Base-by-base conservation (phyloP, 2,797 vertebrate genomes). In the Hippoglossus hippoglossus region DNA sequence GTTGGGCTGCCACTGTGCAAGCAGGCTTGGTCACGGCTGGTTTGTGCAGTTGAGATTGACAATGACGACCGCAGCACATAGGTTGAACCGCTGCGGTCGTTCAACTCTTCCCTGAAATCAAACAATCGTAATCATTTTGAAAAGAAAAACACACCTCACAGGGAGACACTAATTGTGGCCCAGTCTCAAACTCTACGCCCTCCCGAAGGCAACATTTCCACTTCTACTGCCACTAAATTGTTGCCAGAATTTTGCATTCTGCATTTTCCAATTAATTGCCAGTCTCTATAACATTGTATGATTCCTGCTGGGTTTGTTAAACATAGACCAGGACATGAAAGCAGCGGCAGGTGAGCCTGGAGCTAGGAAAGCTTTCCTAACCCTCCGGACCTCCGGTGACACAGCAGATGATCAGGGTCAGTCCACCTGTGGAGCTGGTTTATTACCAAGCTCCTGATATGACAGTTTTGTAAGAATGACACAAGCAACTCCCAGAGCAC, bases 351-450 rank as follows among this genome's bases (percentile, higher is more conserved):
- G 53, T 63, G 75, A 78, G 57, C 61, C 70, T 5, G 3, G 59
- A 7, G 18, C 50, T 19, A 25, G 24, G 73, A 64, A 39, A 21
- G 57, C 53, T 66, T 77, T 74, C 25, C 39, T 70, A 74, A 80
- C 46, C 18, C 11, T 36, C 21, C 11, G 4, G 44, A 8, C 72
- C 36, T 81, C 28, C 12, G 13, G 61, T 81, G 77, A 77, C 73
- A 31, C 6, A 58, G 63, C 7, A 53, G 41, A 59, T 55, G 50
- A 63, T 36, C n/a, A 39, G 36, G 39, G 58, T 19, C 46, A 7
- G 41, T 13, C 10, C 6, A 21, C 21, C 41, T 34, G 4, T 3
- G 19, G 41, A 31, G 4, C 3, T 4, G n/a, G 31, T 71, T 79
- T 61, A 77, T 76, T 59, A 61, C 28, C 39, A 21, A 24, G 11